Evolutionary conservation across 2,113 vertebrate species (phyloP).

Genomic region (Poeciliopsis prolifica): DNA sequence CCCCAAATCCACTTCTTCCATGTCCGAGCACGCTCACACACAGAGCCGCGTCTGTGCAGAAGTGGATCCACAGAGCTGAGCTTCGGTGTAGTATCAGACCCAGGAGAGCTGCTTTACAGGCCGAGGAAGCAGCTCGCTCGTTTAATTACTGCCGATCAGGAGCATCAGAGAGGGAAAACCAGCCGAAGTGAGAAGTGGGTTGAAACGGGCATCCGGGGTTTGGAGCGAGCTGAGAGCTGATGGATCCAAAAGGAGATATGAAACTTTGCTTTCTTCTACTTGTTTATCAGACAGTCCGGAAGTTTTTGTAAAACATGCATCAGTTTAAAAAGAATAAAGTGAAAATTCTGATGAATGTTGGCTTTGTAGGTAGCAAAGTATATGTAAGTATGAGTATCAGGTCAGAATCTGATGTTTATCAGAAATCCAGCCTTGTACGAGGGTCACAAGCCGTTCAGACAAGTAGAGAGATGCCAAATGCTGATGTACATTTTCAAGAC

Average conservation of each 20-base stretch:
- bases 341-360: neutral
- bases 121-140: constrained; percentile 66
- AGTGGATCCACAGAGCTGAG: constrained; percentile 62
- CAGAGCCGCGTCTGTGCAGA: constrained; percentile 52
- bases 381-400: neutral
- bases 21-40: constrained; percentile 32
- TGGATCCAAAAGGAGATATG: constrained; percentile 31
- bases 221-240: constrained; percentile 32
- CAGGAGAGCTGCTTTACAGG: constrained; percentile 74
- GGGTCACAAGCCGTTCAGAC: no score
- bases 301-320: neutral
- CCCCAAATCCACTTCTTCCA: constrained; percentile 45
- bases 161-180: constrained; percentile 63
- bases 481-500: no score
- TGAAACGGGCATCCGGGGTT: constrained; percentile 48
- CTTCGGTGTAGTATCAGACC: constrained; percentile 67
- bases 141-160: constrained; percentile 71
- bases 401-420: no score
- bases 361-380: neutral
- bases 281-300: neutral
- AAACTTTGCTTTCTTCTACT: constrained; percentile 36
- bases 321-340: neutral
- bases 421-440: no score
- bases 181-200: constrained; percentile 64
- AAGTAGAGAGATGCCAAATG: no score